Evolutionary conservation across 2,113 vertebrate species (phyloP).

Genomic region (Rhabdomys dilectus): DNA sequence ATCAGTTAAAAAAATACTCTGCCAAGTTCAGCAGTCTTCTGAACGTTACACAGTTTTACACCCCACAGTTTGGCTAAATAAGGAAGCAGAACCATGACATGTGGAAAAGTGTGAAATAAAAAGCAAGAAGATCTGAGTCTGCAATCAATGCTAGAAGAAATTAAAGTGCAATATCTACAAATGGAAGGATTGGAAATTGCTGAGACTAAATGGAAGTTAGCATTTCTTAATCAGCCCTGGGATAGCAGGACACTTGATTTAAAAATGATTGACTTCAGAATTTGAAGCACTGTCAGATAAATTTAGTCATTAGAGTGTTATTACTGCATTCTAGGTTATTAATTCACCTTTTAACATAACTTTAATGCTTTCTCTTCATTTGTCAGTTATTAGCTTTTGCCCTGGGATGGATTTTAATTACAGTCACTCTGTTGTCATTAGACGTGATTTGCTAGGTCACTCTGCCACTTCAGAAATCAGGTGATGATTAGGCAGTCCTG

Average conservation of each 20-base stretch:
- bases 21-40: constrained; percentile 13
- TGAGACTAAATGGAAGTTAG: constrained; percentile 26
- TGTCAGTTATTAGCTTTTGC: constrained; percentile 73
- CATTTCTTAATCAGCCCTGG: constrained; percentile 26
- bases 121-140: constrained; percentile 23
- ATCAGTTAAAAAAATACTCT: background rate
- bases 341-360: constrained; percentile 72
- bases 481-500: constrained; percentile 23
- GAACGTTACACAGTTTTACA: constrained; percentile 37
- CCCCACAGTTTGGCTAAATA: constrained; percentile 36
- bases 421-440: constrained; percentile 71
- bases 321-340: constrained; percentile 71
- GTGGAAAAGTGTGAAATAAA: constrained; percentile 39
- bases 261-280: constrained; percentile 66
- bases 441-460: constrained; percentile 64
- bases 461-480: constrained; percentile 70
- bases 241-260: constrained; percentile 48
- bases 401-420: constrained; percentile 72
- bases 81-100: constrained; percentile 54
- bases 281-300: constrained; percentile 53
- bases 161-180: constrained; percentile 38
- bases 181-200: background rate
- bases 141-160: constrained; percentile 45
- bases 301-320: constrained; percentile 59
- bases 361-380: constrained; percentile 70